phyloP scores from a whole-genome alignment of 2,113 vertebrate species.

The Atherinomorus stipes region DNA sequence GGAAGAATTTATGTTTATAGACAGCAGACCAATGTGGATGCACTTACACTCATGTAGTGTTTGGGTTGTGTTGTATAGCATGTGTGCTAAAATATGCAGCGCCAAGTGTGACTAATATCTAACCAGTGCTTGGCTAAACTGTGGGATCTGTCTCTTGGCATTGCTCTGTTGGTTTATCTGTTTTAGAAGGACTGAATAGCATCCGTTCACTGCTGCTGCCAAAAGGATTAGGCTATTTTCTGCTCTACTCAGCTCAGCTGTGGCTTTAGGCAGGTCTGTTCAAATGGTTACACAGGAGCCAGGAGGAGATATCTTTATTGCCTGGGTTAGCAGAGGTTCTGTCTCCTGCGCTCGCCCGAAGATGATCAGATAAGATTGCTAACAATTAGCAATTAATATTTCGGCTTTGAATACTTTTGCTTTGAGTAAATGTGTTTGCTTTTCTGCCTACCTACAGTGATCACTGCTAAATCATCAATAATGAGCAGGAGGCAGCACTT shows the following conservation, averaged over 20 bases:
- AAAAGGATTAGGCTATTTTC: slow-evolving; percentile 76
- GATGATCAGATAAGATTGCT: slow-evolving; percentile 1
- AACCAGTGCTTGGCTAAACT: slow-evolving; percentile 46
- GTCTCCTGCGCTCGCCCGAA: neutral
- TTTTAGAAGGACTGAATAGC: slow-evolving; percentile 54
- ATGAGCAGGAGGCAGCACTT: neutral
- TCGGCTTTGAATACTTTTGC: neutral
- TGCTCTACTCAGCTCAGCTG: slow-evolving; percentile 61
- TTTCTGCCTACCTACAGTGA: neutral
- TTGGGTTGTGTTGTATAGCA: slow-evolving; percentile 21
- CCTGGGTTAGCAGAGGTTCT: slow-evolving; percentile 27
- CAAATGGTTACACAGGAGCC: slow-evolving; percentile 52
- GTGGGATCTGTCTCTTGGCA: slow-evolving; percentile 49
- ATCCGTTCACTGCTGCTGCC: slow-evolving; percentile 59
- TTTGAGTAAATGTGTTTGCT: neutral
- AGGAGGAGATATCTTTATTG: slow-evolving; percentile 50
- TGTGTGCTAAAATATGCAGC: slow-evolving; percentile 43
- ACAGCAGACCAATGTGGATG: neutral
- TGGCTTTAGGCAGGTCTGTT: slow-evolving; percentile 64
- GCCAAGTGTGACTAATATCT: slow-evolving; percentile 47
- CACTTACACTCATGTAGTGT: slow-evolving; percentile 12
- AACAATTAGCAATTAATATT: slow-evolving; percentile 4
- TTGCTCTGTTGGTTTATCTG: slow-evolving; percentile 51
- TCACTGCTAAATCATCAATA: neutral
- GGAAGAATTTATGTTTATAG: slow-evolving; percentile 2